A percentile compares a stretch with the other conserved stretches of the same genome.
These are phyloP conservation scores for Sebastes flavidus DNA, from an alignment of 2,797 vertebrate genomes.

Conservation along the genomic window DNA sequence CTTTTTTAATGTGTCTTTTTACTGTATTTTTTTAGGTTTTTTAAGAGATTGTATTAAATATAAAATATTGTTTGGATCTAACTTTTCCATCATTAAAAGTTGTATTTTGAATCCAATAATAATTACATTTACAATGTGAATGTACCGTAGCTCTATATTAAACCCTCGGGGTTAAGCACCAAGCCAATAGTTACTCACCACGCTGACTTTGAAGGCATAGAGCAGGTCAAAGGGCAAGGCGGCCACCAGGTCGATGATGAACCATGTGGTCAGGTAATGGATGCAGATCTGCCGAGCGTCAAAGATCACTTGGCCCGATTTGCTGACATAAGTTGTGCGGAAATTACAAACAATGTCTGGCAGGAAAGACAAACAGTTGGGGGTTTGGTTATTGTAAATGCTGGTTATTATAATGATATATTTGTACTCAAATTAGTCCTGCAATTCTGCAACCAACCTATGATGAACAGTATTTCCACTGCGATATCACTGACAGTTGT, in stretches of 20 bases:
- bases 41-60: background rate
- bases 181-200: conserved; percentile 87
- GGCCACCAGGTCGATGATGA: conserved; percentile 97
- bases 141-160: background rate
- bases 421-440: background rate
- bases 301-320: conserved; percentile 98
- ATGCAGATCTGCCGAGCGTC: conserved; percentile 96
- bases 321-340: conserved; percentile 97
- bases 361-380: background rate
- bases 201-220: conserved; percentile 97
- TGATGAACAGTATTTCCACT: conserved; percentile 98
- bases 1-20: background rate
- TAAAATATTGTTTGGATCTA: background rate
- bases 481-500: conserved; percentile 97
- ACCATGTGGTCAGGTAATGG: conserved; percentile 98
- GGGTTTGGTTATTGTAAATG: background rate
- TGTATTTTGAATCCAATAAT: background rate
- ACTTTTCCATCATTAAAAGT: background rate
- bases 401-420: background rate
- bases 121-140: background rate
- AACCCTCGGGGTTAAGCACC: background rate
- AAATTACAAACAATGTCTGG: conserved; percentile 98
- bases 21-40: background rate
- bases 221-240: conserved; percentile 98
- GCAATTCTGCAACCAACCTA: conserved; percentile 82